Base-by-base conservation (phyloP, 2,113 vertebrate species). In the Centropristis striata region DNA sequence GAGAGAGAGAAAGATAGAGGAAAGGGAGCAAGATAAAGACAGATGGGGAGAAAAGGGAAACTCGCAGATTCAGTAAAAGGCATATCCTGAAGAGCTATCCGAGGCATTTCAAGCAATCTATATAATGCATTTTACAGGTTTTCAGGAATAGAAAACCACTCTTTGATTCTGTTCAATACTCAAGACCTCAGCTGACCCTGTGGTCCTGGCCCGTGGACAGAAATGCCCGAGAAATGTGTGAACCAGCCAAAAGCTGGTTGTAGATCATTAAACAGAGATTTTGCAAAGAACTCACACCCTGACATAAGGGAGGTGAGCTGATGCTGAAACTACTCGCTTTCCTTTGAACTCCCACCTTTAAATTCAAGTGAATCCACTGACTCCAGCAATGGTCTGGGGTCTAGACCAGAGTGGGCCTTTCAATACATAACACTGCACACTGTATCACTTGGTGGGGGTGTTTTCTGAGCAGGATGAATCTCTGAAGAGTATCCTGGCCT, bases 261-360 rank as follows among this genome's bases (percentile, higher is more conserved):
- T 71, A 77, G 70, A 89, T 87, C 75, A 84, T 91, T 88, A 84
- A 80, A 88, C 41, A 49, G 65, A 72, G 63, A 76, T 84, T 92
- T 85, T 71, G 60, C 77, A 82, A 85, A 88, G 69, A 57, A 82
- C 68, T 39, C 49, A 55, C 74, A 66, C 75, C n/a, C 66, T 82
- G 65, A 80, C 71, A 75, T 53, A 50, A 64, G 70, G 57, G 69
- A 80, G 47, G 37, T 78, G 53, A 78, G 54, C 49, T 66, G 69
- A 68, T 79, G 81, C 71, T 60, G 75, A 83, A 90, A 80, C 60
- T n/a, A 70, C 85, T 58, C 71, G 75, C 69, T 83, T 81, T 82
- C 73, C 81, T 94, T 92, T 93, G 86, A 92, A 91, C 85, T 87
- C 12, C 51, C 37, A 87, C 68, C 73, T 85, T 74, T 69, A 25